Evolutionary conservation across 2,113 vertebrate genomes (phyloP).

Genomic region (Cardinalis cardinalis): DNA sequence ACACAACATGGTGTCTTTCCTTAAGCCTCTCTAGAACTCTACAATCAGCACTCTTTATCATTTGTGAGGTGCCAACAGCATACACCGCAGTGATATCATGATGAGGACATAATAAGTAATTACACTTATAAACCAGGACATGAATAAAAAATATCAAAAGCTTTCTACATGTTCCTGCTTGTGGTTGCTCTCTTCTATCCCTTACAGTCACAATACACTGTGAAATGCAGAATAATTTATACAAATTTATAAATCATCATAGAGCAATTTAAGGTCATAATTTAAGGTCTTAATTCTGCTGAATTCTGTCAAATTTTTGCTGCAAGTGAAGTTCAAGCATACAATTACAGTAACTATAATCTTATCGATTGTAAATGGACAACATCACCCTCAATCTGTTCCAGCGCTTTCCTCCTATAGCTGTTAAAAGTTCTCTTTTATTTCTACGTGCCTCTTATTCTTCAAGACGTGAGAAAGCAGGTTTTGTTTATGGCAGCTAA

Average conservation of each 20-base stretch:
- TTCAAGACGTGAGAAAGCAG: neutral
- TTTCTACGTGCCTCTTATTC: neutral
- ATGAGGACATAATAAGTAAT: neutral
- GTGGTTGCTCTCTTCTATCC: neutral
- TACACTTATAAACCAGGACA: neutral
- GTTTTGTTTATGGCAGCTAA: neutral
- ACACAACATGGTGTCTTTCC: accelerated
- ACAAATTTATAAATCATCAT: neutral
- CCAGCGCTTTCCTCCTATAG: neutral
- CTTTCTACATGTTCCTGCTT: neutral
- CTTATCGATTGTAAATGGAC: neutral
- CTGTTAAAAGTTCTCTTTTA: neutral
- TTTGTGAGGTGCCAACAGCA: neutral
- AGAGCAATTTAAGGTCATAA: neutral
- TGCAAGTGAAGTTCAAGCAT: neutral
- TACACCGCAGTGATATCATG: neutral
- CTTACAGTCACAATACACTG: neutral
- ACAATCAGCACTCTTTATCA: neutral
- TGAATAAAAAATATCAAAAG: accelerated
- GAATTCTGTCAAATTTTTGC: neutral
- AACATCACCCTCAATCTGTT: neutral
- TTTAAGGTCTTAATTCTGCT: neutral
- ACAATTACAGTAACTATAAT: neutral
- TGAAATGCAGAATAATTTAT: neutral
- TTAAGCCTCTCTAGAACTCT: neutral